Conservation (phyloP, 1,140 invertebrate genomes). For the Linepithema humile region DNA sequence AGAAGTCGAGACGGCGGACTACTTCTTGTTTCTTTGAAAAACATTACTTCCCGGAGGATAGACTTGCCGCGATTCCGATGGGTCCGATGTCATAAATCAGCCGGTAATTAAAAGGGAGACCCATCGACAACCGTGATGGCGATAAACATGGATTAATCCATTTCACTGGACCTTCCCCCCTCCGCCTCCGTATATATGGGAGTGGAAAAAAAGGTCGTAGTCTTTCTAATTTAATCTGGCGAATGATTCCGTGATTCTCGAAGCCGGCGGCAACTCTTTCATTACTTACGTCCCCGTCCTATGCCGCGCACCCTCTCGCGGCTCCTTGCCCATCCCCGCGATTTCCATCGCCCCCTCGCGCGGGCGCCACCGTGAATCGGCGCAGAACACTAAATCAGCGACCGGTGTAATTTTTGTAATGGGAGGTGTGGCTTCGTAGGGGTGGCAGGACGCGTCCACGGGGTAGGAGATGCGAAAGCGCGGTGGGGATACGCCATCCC, state of each 20-base stretch:
- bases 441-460: slow-evolving; percentile 65
- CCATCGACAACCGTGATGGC: slow-evolving; percentile 54
- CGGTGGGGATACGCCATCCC: slow-evolving; percentile 62
- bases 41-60: slow-evolving; percentile 56
- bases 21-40: slow-evolving; percentile 7
- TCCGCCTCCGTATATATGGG: slow-evolving; percentile 49
- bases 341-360: slow-evolving; percentile 3
- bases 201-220: slow-evolving; percentile 73
- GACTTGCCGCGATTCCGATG: slow-evolving; percentile 60
- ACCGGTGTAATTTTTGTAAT: slow-evolving; percentile 85
- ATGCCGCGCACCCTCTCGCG: slow-evolving; percentile 49
- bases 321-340: slow-evolving; percentile 47
- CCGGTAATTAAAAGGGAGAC: slow-evolving; percentile 75
- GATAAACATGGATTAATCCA: slow-evolving; percentile 75
- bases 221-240: slow-evolving; percentile 85
- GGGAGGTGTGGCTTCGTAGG: slow-evolving; percentile 83
- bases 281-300: slow-evolving; percentile 82
- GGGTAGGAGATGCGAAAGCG: slow-evolving; percentile 39
- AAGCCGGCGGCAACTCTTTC: slow-evolving; percentile 83
- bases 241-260: slow-evolving; percentile 85
- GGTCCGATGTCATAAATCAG: slow-evolving; percentile 70
- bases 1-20: slow-evolving; percentile 11
- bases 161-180: too few species aligned
- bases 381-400: slow-evolving; percentile 84
- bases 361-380: slow-evolving; percentile 73